A percentile compares a stretch with the other conserved stretches of the same genome.
phyloP scores from a whole-genome alignment of 2,888 invertebrate genomes.

The Papilio protenor region DNA sequence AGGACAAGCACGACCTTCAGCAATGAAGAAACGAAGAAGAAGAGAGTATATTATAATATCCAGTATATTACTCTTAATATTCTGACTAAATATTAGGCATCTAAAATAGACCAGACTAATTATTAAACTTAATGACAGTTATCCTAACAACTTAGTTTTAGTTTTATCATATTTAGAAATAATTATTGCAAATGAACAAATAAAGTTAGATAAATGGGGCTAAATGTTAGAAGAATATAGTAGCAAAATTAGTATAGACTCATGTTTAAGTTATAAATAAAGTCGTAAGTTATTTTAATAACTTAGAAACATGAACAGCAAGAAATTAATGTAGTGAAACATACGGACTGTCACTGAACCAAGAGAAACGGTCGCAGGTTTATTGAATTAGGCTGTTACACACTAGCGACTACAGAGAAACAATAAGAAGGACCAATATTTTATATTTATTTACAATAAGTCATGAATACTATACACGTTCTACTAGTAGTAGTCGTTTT shows the following conservation, averaged over 20 bases:
- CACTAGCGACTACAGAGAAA: too few relatives aligned
- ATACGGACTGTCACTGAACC: constrained; percentile 23
- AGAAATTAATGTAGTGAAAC: constrained; percentile 30
- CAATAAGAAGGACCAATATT: too few relatives aligned
- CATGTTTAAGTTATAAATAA: constrained; percentile 6
- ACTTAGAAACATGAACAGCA: constrained; percentile 23
- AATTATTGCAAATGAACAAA: background rate
- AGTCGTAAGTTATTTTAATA: constrained; percentile 8
- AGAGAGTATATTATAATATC: too few relatives aligned
- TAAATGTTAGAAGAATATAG: background rate
- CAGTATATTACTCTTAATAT: too few relatives aligned
- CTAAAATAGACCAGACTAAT: background rate
- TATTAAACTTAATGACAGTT: background rate
- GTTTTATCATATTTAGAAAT: background rate
- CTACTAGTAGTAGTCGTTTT: too few relatives aligned
- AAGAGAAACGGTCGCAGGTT: constrained; percentile 22
- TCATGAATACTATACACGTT: too few relatives aligned
- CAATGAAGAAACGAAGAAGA: too few relatives aligned
- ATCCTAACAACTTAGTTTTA: constrained; percentile 4
- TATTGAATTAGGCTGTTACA: constrained; percentile 7
- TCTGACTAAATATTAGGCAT: background rate
- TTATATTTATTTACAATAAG: too few relatives aligned
- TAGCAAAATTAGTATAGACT: background rate
- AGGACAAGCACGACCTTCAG: too few relatives aligned
- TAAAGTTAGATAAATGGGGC: background rate